A percentile compares a stretch with the other conserved stretches of the same genome.
phyloP scores from a whole-genome alignment of 2,888 invertebrate species.

The Acanthosoma haemorrhoidale region DNA sequence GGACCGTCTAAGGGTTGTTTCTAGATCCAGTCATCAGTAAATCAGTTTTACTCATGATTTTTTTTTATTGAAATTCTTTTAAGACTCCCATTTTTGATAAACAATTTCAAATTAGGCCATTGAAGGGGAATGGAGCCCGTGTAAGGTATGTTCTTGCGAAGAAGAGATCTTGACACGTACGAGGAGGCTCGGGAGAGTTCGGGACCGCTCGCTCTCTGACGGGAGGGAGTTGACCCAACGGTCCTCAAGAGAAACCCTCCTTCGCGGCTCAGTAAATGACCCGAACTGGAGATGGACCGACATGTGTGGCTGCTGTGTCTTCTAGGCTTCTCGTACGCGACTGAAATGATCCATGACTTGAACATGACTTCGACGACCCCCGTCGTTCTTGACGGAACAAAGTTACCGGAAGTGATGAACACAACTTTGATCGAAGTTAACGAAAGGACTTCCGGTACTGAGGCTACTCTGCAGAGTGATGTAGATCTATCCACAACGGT shows the following conservation, averaged over 20 bases:
- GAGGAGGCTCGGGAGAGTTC: background rate
- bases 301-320: background rate
- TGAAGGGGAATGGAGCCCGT: no score
- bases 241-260: background rate
- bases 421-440: background rate
- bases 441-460: background rate
- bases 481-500: background rate
- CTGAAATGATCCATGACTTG: background rate
- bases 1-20: no score
- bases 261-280: background rate
- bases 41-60: no score
- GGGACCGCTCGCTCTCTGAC: background rate
- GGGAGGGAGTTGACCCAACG: conserved; percentile 3
- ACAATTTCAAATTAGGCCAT: no score
- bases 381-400: no score
- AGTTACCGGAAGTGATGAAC: no score
- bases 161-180: background rate
- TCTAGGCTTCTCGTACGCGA: background rate
- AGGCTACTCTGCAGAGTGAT: background rate
- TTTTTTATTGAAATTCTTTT: no score
- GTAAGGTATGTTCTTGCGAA: no score
- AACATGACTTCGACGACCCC: background rate
- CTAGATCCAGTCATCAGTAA: no score
- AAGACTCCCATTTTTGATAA: no score
- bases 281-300: background rate